Base-by-base conservation (phyloP, 2,113 vertebrate species). In the Rousettus leschenaultii region DNA sequence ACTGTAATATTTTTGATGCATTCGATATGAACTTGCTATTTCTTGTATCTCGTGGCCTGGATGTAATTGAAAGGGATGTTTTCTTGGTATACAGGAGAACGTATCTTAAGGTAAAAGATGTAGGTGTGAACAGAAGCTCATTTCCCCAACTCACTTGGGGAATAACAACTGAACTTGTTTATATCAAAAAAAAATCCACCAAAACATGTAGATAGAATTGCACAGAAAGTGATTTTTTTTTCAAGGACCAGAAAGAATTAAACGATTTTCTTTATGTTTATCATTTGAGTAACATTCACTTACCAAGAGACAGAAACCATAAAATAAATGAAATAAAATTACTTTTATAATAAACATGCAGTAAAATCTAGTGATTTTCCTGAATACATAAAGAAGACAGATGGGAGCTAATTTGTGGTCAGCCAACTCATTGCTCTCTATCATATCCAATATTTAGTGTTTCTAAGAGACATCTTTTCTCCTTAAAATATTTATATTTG, bases 41-140 rank as follows among this genome's bases (percentile, higher is more conserved):
- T 91, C 79, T 83, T 75, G 22, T 80, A 83, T 94, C 57, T 80
- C 51, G 45, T 87, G 79, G 26, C 70, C 70, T 73, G n/a, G 45
- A 79, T 75, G 26, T 84, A 95, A 96, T 92, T 84, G 95, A 95
- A 95, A 86, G 75, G 65, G 59, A 73, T 96, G 33, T 93, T 82
- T 95, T 79, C 65, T 77, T 89, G 26, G 53, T 77, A 16, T 53
- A 89, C 65, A 28, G 3, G 53, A 84, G 51, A 95, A 84, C 11
- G 71, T 92, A 89, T 71, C 73, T 86, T 74, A 51, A 70, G 26
- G 53, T 79, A 86, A 43, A 83, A 95, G 95, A 89, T 43, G 10
- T 24, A 95, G 68, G 22, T 91, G 38, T 96, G 74, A 92, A 65
- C 78, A 88, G 86, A 95, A 94, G 66, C 53, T 94, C 84, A 95